These are phyloP conservation scores for Solea solea DNA, from an alignment of 2,113 vertebrate species.

Conservation along the genomic window DNA sequence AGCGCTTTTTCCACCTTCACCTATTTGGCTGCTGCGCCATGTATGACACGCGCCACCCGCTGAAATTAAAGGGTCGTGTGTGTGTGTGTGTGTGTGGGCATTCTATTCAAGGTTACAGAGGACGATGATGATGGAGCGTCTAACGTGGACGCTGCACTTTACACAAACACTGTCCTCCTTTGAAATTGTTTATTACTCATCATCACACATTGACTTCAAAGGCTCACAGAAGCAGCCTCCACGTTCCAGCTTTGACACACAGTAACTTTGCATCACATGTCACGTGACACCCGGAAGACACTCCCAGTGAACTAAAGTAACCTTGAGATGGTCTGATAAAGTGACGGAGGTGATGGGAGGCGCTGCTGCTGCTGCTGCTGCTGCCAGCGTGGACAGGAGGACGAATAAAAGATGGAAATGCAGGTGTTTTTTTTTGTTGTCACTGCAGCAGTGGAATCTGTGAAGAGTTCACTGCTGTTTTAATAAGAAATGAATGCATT, in stretches of 20 bases:
- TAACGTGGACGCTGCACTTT: no score
- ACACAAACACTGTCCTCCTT: no score
- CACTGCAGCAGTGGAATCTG: no score
- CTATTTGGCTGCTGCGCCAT: conserved; percentile 59
- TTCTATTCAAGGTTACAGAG: conserved; percentile 43
- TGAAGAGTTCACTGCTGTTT: no score
- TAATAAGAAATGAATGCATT: no score
- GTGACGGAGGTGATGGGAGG: conserved; percentile 7
- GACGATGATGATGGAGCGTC: neutral
- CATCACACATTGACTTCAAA: no score
- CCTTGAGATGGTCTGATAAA: conserved; percentile 65
- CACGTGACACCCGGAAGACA: conserved; percentile 59
- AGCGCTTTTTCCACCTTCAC: conserved; percentile 49
- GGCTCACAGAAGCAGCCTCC: neutral
- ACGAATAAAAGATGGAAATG: neutral
- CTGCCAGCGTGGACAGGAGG: neutral
- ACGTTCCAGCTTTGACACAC: conserved; percentile 47
- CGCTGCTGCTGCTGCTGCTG: neutral
- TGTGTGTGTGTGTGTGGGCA: conserved; percentile 17
- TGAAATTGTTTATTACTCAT: neutral
- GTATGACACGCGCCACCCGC: conserved; percentile 29
- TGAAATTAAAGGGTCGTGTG: neutral
- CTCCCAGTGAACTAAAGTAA: conserved; percentile 76
- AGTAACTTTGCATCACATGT: conserved; percentile 60
- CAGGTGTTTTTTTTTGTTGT: neutral